These are phyloP conservation scores for Podocnemis expansa DNA, from an alignment of 2,113 vertebrate species.

Conservation along the genomic window DNA sequence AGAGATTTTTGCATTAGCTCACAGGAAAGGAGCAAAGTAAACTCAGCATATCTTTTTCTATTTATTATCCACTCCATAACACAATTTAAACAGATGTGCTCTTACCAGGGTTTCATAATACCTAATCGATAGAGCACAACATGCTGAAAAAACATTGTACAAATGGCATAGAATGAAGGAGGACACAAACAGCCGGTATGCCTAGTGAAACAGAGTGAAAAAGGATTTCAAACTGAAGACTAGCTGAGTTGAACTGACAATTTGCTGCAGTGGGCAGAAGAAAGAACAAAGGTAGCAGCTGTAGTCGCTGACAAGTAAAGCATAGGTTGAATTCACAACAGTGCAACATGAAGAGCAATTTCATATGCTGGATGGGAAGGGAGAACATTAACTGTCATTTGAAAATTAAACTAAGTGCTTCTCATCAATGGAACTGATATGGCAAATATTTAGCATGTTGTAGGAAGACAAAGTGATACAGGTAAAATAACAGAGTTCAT, in stretches of 20 bases:
- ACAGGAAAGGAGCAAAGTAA: background rate
- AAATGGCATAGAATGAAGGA: background rate
- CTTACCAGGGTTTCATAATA: background rate
- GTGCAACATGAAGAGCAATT: background rate
- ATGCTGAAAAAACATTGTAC: background rate
- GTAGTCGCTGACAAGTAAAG: background rate
- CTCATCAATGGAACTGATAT: background rate
- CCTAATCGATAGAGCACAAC: background rate
- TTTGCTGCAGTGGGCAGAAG: background rate
- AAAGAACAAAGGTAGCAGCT: background rate
- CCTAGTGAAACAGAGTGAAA: too few species aligned
- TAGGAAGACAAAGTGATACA: background rate
- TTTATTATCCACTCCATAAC: background rate
- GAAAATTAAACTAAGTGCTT: background rate
- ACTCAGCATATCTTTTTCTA: background rate
- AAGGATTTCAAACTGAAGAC: background rate
- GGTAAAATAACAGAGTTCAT: background rate
- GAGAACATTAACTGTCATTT: background rate
- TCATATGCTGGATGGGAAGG: background rate
- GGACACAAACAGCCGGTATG: background rate
- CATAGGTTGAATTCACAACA: background rate
- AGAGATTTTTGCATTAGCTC: background rate
- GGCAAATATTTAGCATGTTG: background rate
- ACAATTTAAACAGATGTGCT: background rate
- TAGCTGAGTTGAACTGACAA: background rate